These are phyloP conservation scores for Dromococcyx pavoninus DNA, from an alignment of 2,797 vertebrate genomes.

Conservation along the genomic window DNA sequence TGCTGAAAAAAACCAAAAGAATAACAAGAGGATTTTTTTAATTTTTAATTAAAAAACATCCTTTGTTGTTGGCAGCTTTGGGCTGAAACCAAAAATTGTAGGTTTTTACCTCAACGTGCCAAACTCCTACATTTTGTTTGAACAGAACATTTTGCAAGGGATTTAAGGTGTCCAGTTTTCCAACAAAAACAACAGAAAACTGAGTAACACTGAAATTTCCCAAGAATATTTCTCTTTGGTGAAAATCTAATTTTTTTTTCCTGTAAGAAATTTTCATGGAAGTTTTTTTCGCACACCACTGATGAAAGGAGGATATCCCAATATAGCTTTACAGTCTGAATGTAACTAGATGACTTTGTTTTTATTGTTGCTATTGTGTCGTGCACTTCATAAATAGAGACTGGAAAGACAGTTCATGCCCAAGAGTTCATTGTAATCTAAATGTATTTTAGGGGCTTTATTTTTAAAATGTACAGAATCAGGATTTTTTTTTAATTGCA, in stretches of 20 bases:
- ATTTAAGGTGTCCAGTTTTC: neutral
- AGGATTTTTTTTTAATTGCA: neutral
- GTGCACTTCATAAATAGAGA: conserved; percentile 22
- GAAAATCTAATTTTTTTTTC: neutral
- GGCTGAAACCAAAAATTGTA: neutral
- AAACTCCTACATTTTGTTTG: neutral
- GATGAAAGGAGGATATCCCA: conserved; percentile 33
- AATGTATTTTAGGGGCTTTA: conserved; percentile 46
- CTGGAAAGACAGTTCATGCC: conserved; percentile 26
- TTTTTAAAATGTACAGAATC: conserved; percentile 43
- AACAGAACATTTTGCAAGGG: neutral
- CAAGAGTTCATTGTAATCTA: conserved; percentile 58
- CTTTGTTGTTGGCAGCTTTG: conserved; percentile 5
- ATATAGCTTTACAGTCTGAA: conserved; percentile 25
- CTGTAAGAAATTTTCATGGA: neutral
- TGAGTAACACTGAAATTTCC: neutral
- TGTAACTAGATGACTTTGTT: conserved; percentile 26
- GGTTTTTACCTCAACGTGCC: neutral
- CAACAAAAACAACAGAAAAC: neutral
- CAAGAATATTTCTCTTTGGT: neutral
- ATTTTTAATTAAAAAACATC: conserved; percentile 41
- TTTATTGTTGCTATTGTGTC: conserved; percentile 24
- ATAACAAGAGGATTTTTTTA: conserved; percentile 10
- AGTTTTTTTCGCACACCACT: neutral
- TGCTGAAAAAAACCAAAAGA: conserved; percentile 35